phyloP scores from a whole-genome alignment of 2,888 invertebrate species.

The Eurytoma adleriae region DNA sequence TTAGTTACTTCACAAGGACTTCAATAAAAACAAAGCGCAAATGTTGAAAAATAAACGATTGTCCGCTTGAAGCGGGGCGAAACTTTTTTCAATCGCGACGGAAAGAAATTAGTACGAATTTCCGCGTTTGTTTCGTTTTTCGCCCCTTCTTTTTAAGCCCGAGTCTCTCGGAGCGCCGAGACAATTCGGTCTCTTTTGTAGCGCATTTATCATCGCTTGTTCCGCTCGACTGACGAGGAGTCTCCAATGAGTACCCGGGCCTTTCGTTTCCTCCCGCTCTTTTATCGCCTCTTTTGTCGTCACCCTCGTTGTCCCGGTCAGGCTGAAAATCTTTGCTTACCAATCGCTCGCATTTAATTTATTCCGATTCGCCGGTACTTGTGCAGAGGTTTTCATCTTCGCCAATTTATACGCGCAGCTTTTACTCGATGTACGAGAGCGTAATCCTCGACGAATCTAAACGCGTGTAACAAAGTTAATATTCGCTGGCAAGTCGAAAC shows the following conservation, averaged over 20 bases:
- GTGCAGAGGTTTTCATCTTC: too few relatives aligned
- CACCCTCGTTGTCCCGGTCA: not conserved
- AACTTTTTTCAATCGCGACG: not conserved
- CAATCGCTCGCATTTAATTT: conserved; percentile 11
- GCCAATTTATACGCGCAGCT: too few relatives aligned
- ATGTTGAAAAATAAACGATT: not conserved
- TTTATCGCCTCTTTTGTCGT: not conserved
- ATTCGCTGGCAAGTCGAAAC: too few relatives aligned
- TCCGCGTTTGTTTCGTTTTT: not conserved
- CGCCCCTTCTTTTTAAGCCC: not conserved
- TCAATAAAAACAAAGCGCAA: conserved; percentile 2
- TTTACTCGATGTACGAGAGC: too few relatives aligned
- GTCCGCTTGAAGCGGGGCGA: not conserved
- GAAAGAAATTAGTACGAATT: conserved; percentile 12
- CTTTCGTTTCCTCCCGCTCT: not conserved
- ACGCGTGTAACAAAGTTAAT: too few relatives aligned
- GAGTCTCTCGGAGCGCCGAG: not conserved
- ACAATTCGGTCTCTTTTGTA: not conserved
- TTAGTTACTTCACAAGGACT: too few relatives aligned
- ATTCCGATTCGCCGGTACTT: too few relatives aligned
- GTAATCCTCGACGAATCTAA: too few relatives aligned
- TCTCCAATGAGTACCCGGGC: not conserved
- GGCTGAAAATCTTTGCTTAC: not conserved
- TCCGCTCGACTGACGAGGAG: not conserved
- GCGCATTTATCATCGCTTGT: conserved; percentile 8